A percentile compares a stretch with the other conserved stretches of the same genome.
Evolutionary conservation across 2,797 vertebrate genomes (phyloP).

Genomic region (Myioborus miniatus): DNA sequence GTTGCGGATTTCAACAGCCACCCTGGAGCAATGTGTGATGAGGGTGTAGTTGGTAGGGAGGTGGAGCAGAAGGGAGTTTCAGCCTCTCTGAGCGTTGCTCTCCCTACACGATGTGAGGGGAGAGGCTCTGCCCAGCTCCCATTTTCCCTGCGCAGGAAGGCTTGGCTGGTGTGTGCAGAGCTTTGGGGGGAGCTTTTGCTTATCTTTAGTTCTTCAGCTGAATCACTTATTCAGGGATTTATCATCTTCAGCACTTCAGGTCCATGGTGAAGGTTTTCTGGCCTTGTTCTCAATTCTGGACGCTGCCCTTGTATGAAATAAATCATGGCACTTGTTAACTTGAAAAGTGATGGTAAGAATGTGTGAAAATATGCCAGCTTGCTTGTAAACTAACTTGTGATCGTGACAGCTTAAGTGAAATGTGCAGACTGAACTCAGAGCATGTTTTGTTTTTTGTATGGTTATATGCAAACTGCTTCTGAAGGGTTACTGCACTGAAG

Average conservation of each 20-base stretch:
- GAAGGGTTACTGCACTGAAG: not conserved
- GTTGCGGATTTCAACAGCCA: not conserved
- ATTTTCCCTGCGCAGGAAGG: rapidly evolving
- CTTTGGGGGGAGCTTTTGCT: not conserved
- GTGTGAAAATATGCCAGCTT: not conserved
- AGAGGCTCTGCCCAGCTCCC: not conserved
- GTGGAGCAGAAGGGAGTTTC: not conserved
- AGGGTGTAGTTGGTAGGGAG: not conserved
- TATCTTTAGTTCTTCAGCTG: not conserved
- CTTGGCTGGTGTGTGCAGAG: not conserved
- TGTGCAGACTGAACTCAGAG: not conserved
- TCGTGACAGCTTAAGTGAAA: rapidly evolving
- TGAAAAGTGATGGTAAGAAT: not conserved
- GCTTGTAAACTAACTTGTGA: not conserved
- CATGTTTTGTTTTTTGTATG: not conserved
- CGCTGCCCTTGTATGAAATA: rapidly evolving
- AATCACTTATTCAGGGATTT: not conserved
- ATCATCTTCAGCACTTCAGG: not conserved
- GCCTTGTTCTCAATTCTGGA: not conserved
- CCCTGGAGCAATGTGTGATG: not conserved
- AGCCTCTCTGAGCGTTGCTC: rapidly evolving
- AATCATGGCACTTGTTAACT: not conserved
- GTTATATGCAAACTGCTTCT: not conserved
- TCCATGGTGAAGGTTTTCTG: not conserved
- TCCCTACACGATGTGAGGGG: not conserved